phyloP scores from a whole-genome alignment of 1,140 invertebrate species.

The Ceratosolen solmsi region DNA sequence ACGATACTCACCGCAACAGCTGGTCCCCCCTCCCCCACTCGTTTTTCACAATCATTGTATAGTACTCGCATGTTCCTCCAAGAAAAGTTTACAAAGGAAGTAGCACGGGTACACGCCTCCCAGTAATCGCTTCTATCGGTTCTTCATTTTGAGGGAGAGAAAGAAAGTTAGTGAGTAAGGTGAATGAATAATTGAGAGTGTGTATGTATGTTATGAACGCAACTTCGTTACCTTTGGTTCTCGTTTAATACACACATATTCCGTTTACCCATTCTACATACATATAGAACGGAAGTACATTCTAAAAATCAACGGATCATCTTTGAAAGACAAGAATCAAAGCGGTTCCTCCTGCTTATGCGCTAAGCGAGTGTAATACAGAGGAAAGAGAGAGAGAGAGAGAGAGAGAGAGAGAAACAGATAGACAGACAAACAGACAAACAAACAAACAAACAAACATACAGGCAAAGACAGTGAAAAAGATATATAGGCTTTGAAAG shows the following conservation, averaged over 20 bases:
- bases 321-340: background rate
- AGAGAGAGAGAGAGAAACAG: background rate
- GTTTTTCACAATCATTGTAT: background rate
- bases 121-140: background rate
- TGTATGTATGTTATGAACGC: background rate
- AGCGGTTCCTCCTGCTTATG: background rate
- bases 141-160: background rate
- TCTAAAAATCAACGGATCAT: background rate
- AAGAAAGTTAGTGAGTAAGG: too few relatives aligned
- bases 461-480: background rate
- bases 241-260: slow-evolving; percentile 11
- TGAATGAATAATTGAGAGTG: too few relatives aligned
- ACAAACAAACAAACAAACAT: background rate
- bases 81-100: background rate
- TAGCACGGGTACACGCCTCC: background rate
- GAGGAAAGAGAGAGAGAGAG: too few relatives aligned
- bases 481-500: background rate
- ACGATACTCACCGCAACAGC: slow-evolving; percentile 9
- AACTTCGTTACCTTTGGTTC: too few relatives aligned
- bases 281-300: too few relatives aligned
- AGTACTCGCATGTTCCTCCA: background rate
- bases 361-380: too few relatives aligned
- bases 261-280: slow-evolving; percentile 26
- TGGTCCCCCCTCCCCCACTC: background rate
- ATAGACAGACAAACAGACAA: slow-evolving; percentile 3